A percentile compares a stretch with the other conserved stretches of the same genome.
Conservation (phyloP, 2,113 vertebrate genomes). For the Capreolus pygargus region DNA sequence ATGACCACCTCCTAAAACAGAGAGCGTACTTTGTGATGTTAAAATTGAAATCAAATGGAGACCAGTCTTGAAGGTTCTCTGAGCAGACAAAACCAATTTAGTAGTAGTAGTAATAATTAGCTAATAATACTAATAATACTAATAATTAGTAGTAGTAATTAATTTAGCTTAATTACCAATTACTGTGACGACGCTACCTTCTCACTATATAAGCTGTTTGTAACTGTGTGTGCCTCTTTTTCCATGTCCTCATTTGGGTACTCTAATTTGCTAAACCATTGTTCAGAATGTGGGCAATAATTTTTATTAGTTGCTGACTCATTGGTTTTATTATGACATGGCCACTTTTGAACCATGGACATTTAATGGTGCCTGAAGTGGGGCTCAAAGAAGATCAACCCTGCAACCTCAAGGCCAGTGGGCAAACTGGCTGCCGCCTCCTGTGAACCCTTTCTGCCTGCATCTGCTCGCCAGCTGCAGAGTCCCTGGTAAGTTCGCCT, state of each 20-base stretch:
- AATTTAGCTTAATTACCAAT: background rate
- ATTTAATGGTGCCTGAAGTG: background rate
- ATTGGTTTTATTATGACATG: background rate
- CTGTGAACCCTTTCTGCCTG: background rate
- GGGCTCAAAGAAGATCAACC: background rate
- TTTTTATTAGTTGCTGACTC: background rate
- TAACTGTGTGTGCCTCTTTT: accelerated
- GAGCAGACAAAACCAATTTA: background rate
- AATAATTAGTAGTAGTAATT: too few relatives aligned
- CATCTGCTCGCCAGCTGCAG: accelerated
- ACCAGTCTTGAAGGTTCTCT: background rate
- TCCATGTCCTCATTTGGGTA: background rate
- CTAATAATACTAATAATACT: too few relatives aligned
- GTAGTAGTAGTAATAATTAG: too few relatives aligned
- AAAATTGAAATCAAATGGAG: background rate
- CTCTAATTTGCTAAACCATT: background rate
- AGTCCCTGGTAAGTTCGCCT: background rate
- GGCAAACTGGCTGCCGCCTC: background rate
- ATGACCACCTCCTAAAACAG: background rate
- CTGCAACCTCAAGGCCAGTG: background rate
- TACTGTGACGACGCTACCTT: too few relatives aligned
- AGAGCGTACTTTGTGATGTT: background rate
- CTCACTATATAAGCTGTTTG: background rate
- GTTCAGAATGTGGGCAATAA: background rate
- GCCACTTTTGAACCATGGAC: background rate